phyloP scores from a whole-genome alignment of 2,113 vertebrate species.

The Ploceus nigricollis region DNA sequence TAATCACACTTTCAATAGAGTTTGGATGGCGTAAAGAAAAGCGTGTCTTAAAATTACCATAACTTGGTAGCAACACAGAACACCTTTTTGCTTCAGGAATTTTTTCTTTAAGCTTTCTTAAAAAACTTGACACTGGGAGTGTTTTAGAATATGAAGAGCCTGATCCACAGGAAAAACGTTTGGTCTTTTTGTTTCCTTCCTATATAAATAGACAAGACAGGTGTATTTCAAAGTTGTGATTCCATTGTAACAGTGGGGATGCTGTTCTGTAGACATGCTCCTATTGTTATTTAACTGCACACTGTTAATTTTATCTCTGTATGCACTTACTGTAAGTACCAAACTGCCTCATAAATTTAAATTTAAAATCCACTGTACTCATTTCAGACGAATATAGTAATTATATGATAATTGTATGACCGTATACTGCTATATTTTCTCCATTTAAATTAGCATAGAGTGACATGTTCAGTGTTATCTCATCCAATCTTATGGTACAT shows the following conservation, averaged over 20 bases:
- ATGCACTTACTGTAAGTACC: not conserved
- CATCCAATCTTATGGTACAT: not conserved
- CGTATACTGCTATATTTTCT: not conserved
- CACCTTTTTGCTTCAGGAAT: not conserved
- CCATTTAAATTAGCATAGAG: not conserved
- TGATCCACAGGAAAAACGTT: not conserved
- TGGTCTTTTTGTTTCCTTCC: not conserved
- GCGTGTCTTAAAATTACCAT: not conserved
- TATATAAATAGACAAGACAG: not conserved
- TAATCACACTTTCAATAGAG: not conserved
- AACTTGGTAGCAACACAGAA: not conserved
- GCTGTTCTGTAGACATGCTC: not conserved
- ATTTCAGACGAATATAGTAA: constrained; percentile 1
- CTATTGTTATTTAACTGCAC: not conserved
- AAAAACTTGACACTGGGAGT: not conserved
- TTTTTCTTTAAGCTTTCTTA: not conserved
- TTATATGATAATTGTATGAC: not conserved
- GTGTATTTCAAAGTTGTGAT: not conserved
- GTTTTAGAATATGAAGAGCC: not conserved
- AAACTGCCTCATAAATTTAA: constrained; percentile 20
- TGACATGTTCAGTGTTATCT: not conserved
- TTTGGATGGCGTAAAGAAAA: not conserved
- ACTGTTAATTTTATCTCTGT: not conserved
- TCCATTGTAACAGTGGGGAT: not conserved
- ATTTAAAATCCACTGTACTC: not conserved